Evolutionary conservation across 2,113 vertebrate species (phyloP), one percentile per base, ranked within the genome.

Genomic region (Gopherus flavomarginatus): DNA sequence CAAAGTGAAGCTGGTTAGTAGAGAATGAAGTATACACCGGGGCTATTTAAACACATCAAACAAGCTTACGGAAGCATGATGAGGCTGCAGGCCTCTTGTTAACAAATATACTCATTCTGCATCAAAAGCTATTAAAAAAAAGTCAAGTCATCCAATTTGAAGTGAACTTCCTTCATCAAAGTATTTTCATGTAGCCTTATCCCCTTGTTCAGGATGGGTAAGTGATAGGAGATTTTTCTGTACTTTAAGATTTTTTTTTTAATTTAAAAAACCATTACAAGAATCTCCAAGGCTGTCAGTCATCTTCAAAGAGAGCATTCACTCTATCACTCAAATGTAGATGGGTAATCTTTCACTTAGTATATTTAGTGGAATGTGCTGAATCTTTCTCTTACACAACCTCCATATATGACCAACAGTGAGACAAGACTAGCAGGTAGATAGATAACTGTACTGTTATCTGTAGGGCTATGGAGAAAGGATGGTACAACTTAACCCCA

Each of bases 281-380:
- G n/a, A 72, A 72, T 38, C 24, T 78, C 75, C 44, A 78, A 27
- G 24, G 24, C 24, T 47, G 22, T 47, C 42, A 47, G 6, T 14
- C 42, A 78, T 47, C 65, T 81, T 96, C 19, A 91, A 85, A 92
- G n/a, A 85, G 87, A 92, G 81, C n/a, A 56, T 86, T 24, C 59
- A 57, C 79, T 86, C 24, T 35, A 85, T 83, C 81, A 38, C 0
- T 57, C 49, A 57, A 88, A 81, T 1, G 17, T 47, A 50, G 2
- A 22, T 35, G 7, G 6, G 13, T 0, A 1, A 77, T 52, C 42
- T 47, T 75, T 88, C 86, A 83, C 9, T 83, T 78, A 91, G 57
- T n/a, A 5, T 54, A 82, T 65, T 89, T 83, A 90, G 44, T 57
- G 72, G 53, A 78, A 93, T 78, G 29, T 7, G 21, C 16, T 88